Evolutionary conservation across 1,140 invertebrate species (phyloP), one percentile per base, ranked within the genome.

Genomic region (Cylas formicarius): DNA sequence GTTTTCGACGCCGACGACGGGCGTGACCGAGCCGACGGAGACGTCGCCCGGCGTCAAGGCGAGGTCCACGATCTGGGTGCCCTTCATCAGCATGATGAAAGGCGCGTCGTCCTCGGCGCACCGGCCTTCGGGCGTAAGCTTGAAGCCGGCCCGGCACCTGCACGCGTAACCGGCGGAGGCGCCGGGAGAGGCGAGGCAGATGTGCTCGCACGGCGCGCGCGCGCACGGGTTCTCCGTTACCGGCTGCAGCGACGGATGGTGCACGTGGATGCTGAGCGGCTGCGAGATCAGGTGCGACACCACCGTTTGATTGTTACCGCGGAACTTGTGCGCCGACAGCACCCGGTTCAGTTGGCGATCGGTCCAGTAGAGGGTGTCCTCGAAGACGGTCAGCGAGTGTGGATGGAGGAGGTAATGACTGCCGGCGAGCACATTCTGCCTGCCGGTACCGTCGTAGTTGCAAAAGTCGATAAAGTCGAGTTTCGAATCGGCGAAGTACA

Each of bases 381-480:
- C 86, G 55, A 90, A 91, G 0, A 97, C 69, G 0, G 93, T 90
- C 5, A 99, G 67, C 0, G 91, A 95, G 70, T 97, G 94, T 0
- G 95, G 94, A 72, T 98, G 95, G 0, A 95, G 67, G 0, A 97
- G 67, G 58, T 97, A 97, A 63, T 95, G 86, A 44, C 85, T 90
- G 11, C 82, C 81, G 5, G 87, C 81, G 17, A 94, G 63, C 0
- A 92, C 87, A 70, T 95, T 90, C 43, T 88, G 82, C 19, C 93
- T 70, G 4, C 86, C 86, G 0, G 77, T 81, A 11, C 96, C 96
- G 60, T 98, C 90, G 67, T 99, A 99, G 55, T 95, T 85, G 60
- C 93, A 97, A 60, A 94, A 97, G 63, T 98, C 95, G 32, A 99
- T 99, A 52, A 94, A 98, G 62, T 99, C 95, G 9, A 99, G 66